Evolutionary conservation across 2,797 vertebrate species (phyloP), one percentile per base, ranked within the genome.

Genomic region (Eremophila alpestris): DNA sequence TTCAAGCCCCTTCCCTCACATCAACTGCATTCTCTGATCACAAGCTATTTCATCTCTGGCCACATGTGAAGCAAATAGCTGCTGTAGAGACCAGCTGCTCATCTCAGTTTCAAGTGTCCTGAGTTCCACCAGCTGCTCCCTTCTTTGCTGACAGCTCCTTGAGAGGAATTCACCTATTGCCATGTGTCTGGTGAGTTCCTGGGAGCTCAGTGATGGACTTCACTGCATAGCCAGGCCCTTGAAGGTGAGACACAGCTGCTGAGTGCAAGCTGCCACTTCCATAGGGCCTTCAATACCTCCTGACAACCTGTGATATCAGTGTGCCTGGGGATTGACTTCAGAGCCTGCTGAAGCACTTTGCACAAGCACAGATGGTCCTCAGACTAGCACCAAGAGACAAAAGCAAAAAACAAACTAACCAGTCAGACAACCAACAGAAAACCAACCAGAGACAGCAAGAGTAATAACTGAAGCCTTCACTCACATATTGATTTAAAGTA

Each of bases 361-460:
- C 0, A 0, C 22, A 29, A 86, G 29, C 0, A 0, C 15, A 41
- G 45, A 6, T 74, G 26, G 30, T 54, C 5, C 0, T 34, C 27
- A 59, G 43, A 45, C 41, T 51, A 46, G 52, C 7, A 55, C 16
- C 29, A 69, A 73, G 55, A 56, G 82, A 75, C 23, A 81, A 38
- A 65, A 76, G 51, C 48, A 52, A 89, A 86, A 83, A 71, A 12
- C 52, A 71, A 77, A 71, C 32, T 54, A n/a, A 10, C 4, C 18
- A 10, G 36, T 29, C 40, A 77, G 60, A 13, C 32, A 67, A 34
- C 15, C 13, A 59, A 23, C 30, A 52, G 27, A 85, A 83, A 10
- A 27, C 55, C 62, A 43, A 45, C 46, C n/a, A 48, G 73, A 59
- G 45, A 49, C 22, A 77, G 51, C n/a, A 30, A 65, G 54, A 56